Conservation (phyloP, 2,797 vertebrate species). For the Dendrocincla fuliginosa region DNA sequence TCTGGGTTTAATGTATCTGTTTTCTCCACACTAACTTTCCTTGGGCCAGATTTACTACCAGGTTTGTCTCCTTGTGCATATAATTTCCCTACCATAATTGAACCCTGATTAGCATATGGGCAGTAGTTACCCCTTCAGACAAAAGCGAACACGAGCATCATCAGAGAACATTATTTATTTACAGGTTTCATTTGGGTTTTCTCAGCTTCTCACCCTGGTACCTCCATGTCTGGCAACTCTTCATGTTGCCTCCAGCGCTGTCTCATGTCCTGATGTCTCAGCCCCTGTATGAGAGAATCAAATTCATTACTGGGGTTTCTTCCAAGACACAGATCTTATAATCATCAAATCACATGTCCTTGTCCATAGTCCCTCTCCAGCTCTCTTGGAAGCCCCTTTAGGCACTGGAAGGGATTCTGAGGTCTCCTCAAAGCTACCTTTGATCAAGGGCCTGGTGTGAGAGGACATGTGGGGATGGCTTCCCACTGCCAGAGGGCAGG, state of each 20-base stretch:
- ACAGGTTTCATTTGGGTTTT: background rate
- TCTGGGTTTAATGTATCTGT: rapidly evolving
- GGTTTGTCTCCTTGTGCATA: background rate
- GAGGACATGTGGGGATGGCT: too few species aligned
- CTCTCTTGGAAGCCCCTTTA: background rate
- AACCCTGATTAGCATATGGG: too few species aligned
- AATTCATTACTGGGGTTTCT: background rate
- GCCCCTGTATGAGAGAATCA: background rate
- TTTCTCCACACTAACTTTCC: background rate
- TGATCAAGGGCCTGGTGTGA: too few species aligned
- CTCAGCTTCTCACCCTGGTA: background rate
- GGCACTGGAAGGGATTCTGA: background rate
- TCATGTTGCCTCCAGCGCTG: background rate
- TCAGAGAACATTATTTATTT: background rate
- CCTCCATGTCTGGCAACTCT: background rate
- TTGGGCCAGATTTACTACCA: background rate
- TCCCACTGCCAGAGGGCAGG: too few species aligned
- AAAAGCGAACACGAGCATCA: background rate
- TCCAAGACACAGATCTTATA: background rate
- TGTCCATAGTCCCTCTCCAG: background rate
- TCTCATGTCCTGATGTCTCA: background rate
- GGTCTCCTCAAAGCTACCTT: too few species aligned
- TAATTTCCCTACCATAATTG: background rate
- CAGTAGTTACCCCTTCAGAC: background rate
- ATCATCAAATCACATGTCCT: background rate